phyloP scores from a whole-genome alignment of 1,140 invertebrate genomes.

The Venustaconcha ellipsiformis region DNA sequence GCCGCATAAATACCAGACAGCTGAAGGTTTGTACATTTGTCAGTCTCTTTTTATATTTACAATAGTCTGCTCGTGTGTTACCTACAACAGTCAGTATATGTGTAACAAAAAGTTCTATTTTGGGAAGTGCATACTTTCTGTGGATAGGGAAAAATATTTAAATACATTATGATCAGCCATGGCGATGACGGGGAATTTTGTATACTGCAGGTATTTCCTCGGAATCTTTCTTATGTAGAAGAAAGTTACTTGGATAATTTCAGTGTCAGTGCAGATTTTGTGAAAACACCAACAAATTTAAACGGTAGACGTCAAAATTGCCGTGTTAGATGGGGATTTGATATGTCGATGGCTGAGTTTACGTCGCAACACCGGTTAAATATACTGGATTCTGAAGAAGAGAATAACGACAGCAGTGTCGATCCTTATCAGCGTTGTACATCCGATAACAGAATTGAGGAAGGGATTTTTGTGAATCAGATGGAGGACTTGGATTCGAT shows the following conservation, averaged over 20 bases:
- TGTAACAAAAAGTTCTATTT: neutral
- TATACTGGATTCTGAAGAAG: too few relatives aligned
- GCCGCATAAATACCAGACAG: too few relatives aligned
- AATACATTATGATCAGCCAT: slow-evolving; percentile 27
- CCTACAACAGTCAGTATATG: neutral
- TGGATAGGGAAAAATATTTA: neutral
- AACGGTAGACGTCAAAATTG: neutral
- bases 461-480: slow-evolving; percentile 59
- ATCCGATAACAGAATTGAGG: slow-evolving; percentile 22
- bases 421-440: too few relatives aligned
- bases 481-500: slow-evolving; percentile 52
- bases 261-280: slow-evolving; percentile 52
- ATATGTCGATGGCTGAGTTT: slow-evolving; percentile 8
- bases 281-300: slow-evolving; percentile 40
- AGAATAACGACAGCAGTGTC: too few relatives aligned
- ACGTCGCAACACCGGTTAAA: neutral
- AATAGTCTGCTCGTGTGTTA: too few relatives aligned
- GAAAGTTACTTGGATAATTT: slow-evolving; percentile 53
- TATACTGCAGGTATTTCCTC: slow-evolving; percentile 34
- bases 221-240: slow-evolving; percentile 60
- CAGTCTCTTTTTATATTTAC: too few relatives aligned
- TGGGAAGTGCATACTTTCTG: too few relatives aligned
- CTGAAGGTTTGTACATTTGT: too few relatives aligned
- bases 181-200: slow-evolving; percentile 19
- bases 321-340: neutral